Base-by-base conservation (phyloP, 2,888 invertebrate genomes). In the Cephonodes hylas region DNA sequence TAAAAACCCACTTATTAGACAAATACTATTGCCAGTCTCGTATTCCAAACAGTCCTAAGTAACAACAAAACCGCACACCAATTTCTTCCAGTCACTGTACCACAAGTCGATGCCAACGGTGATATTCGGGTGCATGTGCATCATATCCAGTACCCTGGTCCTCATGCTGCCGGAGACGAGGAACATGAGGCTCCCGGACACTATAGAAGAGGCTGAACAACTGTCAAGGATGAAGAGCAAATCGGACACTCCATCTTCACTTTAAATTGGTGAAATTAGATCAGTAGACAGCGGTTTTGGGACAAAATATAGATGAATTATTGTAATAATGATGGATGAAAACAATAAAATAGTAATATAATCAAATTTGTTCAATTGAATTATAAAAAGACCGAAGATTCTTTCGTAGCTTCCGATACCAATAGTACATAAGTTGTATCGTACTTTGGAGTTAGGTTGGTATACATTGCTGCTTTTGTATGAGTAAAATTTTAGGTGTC, bases 161-260 rank as follows among this genome's bases (percentile, higher is more conserved):
- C 80, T 95, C 20, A 83, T 94, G 71, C 94, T 96, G 63, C 96
- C 96, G 0, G 96, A 96, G 81, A 96, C 96, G 0, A 84, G 93
- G 59, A 95, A 95, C 72, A 93, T 93, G 67, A 93, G 94, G 68
- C 84, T 94, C 0, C 94, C 94, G 0, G 96, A 96, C 84, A 96
- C 95, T 1, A 93, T 96, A 23, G 93, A 93, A 68, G 95, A 96
- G 72, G 95, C 95, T 0, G 95, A 94, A 80, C 91, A 93, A 20
- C 74, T 91, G 0, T 90, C 89, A 18, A 77, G 79, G 62, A 79
- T 80, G 73, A 85, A 81, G 70, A 80, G 71, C 64, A 85, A 83
- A 73, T 67, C 76, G 15, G 77, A 78, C 18, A 64, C 48, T 62
- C 61, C 65, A 44, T 63, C 71, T 61, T 67, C 62, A 48, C 57